phyloP scores from a whole-genome alignment of 1,140 invertebrate species.

The Trissolcus basalis region DNA sequence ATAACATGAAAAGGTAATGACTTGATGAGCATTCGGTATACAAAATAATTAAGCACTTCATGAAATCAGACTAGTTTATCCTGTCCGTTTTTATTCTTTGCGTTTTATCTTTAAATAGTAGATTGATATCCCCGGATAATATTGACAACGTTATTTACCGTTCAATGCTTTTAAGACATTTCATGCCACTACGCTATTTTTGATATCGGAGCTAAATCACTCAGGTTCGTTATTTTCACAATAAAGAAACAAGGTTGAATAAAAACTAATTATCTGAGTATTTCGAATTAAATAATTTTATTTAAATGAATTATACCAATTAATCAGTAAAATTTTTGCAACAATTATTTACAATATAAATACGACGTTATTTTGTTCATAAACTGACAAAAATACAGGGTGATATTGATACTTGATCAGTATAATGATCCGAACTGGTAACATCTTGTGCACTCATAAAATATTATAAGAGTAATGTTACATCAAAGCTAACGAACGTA shows the following conservation, averaged over 20 bases:
- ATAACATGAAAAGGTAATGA: constrained; percentile 24
- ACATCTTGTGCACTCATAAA: no score
- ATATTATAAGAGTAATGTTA: no score
- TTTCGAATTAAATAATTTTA: no score
- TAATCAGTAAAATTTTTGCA: no score
- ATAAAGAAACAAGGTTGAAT: constrained; percentile 50
- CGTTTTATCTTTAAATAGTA: constrained; percentile 49
- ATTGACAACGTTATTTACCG: constrained; percentile 69
- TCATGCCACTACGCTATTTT: constrained; percentile 45
- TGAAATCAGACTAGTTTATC: constrained; percentile 59
- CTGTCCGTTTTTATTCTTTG: constrained; percentile 56
- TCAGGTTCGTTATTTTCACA: constrained; percentile 58
- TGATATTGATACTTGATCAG: no score
- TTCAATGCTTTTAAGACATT: constrained; percentile 69
- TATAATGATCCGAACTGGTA: no score
- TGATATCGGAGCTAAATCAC: constrained; percentile 49
- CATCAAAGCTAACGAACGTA: no score
- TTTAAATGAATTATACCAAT: no score
- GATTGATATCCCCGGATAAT: constrained; percentile 62
- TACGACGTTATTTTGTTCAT: no score
- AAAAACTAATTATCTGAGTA: not conserved
- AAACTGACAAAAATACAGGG: no score
- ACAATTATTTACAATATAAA: no score
- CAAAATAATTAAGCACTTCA: constrained; percentile 55
- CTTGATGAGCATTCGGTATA: constrained; percentile 25